These are phyloP conservation scores for Serinus canaria DNA, from an alignment of 2,113 vertebrate species.

Conservation along the genomic window DNA sequence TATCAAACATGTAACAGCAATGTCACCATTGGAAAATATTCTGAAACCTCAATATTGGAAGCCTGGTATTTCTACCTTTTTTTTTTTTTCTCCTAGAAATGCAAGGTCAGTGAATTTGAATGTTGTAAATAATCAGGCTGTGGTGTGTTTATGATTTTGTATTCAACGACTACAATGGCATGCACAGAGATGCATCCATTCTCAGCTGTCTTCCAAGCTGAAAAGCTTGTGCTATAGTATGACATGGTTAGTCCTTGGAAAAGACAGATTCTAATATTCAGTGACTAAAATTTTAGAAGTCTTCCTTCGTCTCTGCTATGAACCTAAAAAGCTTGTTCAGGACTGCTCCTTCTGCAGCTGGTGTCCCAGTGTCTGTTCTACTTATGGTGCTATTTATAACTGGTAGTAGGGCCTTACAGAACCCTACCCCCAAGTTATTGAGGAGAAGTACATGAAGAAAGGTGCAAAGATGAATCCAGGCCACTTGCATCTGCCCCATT, in stretches of 20 bases:
- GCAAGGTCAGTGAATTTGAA: background rate
- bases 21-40: background rate
- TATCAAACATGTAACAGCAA: background rate
- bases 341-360: background rate
- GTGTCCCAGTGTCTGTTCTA: background rate
- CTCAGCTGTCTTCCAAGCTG: background rate
- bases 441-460: background rate
- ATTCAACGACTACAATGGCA: background rate
- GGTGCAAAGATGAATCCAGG: background rate
- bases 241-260: background rate
- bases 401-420: background rate
- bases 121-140: background rate
- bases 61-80: accelerated
- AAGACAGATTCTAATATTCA: background rate
- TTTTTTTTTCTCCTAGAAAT: background rate
- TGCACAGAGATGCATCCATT: background rate
- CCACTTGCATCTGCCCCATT: background rate
- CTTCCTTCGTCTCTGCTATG: background rate
- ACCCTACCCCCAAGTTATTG: background rate
- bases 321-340: background rate
- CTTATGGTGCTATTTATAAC: background rate
- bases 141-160: background rate
- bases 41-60: background rate
- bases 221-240: background rate
- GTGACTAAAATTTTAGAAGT: background rate